Base-by-base conservation (phyloP, 2,888 invertebrate genomes). In the Drosophila nigricruria region DNA sequence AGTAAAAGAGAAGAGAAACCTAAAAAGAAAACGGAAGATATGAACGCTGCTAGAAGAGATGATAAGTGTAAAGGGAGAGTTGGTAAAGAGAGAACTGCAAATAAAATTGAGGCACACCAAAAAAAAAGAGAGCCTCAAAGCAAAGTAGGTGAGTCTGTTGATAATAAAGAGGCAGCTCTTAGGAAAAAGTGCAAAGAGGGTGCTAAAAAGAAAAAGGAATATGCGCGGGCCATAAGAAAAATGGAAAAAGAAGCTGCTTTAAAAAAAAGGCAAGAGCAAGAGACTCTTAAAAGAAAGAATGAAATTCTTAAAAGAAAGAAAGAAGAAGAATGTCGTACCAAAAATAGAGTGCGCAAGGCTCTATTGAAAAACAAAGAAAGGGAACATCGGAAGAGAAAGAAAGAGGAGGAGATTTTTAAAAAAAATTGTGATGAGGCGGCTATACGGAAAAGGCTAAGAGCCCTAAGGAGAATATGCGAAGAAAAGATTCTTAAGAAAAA, bases 401-500 rank as follows among this genome's bases (percentile, higher is more conserved):
- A 25, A 34, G 34, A 43, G 3, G 43, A 8, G 5, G 34, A 34
- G n/a, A 3, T 18, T 18, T 27, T 45, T 2, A 18, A 20, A 6
- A 34, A 56, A 25, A 57, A 43, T 32, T 43, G 43, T 3, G 14
- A 43, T n/a, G 23, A n/a, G 16, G 38, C 32, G 4, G 18, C 12
- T 27, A 18, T 40, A 10, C 38, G 54, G 27, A 40, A 9, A 20
- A 40, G 25, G 20, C 16, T 54, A 8, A 30, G 3, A 9, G 40
- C 54, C 2, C 40, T 54, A 0, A 54, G 40, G 27, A 40, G 20
- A 20, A 30, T 40, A 10, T 54, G 54, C 20, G 54, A 54, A 54
- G 54, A 40, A 54, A 54, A 18, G n/a, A 38, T 36, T 53, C 36
- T 25, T 6, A 36, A 53, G 25, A 53, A 53, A 18, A 25, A 38